These are phyloP conservation scores for Zeugodacus cucurbitae DNA, from an alignment of 1,140 invertebrate species.

Conservation along the genomic window DNA sequence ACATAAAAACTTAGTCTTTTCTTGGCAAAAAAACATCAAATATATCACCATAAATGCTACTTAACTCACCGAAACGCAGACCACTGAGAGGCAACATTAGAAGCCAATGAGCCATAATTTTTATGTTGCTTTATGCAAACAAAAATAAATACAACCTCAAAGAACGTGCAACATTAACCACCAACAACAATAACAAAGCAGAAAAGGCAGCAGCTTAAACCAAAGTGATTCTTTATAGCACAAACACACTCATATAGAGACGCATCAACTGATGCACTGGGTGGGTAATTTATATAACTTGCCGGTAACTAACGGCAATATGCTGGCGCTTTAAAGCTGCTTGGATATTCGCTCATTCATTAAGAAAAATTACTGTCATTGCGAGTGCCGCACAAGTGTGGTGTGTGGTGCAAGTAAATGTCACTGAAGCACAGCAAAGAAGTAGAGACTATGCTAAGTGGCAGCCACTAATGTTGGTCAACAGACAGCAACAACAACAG, in stretches of 20 bases:
- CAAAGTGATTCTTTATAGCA: not conserved
- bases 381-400: not conserved
- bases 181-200: not conserved
- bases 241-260: not conserved
- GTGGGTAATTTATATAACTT: not conserved
- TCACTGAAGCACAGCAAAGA: too few species aligned
- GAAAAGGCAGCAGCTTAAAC: not conserved
- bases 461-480: not conserved
- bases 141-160: not conserved
- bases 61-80: not conserved
- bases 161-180: not conserved
- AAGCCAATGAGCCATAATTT: not conserved
- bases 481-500: not conserved
- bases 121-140: not conserved
- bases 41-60: not conserved
- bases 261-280: not conserved
- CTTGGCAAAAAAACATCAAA: not conserved
- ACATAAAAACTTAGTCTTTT: not conserved
- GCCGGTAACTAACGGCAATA: not conserved
- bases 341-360: not conserved
- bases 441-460: not conserved
- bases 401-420: not conserved
- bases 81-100: not conserved
- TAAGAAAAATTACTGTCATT: constrained; percentile 4
- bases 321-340: not conserved